Evolutionary conservation across 2,888 invertebrate species (phyloP).

Genomic region (Andricus curvator): DNA sequence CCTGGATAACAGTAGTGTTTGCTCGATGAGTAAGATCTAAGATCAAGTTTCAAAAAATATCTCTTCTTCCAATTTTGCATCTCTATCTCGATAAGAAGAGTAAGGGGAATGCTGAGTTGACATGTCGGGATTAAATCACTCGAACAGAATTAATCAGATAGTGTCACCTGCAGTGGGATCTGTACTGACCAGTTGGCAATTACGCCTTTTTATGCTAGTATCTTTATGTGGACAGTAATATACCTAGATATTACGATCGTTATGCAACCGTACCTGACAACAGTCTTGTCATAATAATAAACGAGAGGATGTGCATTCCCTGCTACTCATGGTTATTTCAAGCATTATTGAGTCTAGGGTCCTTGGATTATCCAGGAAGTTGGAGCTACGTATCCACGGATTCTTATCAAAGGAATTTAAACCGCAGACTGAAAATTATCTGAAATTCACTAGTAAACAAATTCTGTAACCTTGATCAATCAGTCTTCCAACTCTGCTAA

Average conservation of each 20-base stretch:
- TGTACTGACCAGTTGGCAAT: constrained; percentile 1
- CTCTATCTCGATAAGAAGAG: background rate
- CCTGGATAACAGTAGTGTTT: background rate
- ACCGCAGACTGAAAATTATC: background rate
- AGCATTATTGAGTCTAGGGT: background rate
- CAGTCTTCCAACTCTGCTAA: too few species aligned
- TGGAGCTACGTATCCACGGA: background rate
- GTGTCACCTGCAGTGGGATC: constrained; percentile 17
- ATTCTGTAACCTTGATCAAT: too few species aligned
- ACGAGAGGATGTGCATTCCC: constrained; percentile 16
- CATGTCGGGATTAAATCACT: background rate
- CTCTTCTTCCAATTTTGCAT: background rate
- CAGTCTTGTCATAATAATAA: constrained; percentile 23
- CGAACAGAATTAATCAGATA: constrained; percentile 7
- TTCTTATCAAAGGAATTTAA: background rate
- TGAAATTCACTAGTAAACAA: too few species aligned
- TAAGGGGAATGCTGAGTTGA: background rate
- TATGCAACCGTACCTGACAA: constrained; percentile 19
- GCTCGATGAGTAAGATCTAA: constrained; percentile 2
- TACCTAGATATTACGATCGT: constrained; percentile 16
- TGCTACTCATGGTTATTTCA: background rate
- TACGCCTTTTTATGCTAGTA: constrained; percentile 16
- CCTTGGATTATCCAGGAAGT: constrained; percentile 27
- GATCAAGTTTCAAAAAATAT: background rate
- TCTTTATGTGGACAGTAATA: constrained; percentile 9